These are phyloP conservation scores for Calliphora vomitoria DNA, from an alignment of 2,888 invertebrate species.

Conservation along the genomic window DNA sequence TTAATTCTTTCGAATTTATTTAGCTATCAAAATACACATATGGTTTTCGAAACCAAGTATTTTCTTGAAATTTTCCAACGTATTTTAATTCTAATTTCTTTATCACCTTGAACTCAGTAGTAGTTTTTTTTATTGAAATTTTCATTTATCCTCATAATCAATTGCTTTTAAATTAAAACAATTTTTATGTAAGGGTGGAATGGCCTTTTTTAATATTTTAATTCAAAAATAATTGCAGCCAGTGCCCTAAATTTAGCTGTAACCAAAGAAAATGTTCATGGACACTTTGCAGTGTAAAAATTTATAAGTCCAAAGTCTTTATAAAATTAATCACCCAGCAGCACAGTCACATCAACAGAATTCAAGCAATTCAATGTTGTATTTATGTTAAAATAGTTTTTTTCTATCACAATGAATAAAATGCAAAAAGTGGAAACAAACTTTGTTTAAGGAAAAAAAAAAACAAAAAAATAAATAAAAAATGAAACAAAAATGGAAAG, in stretches of 20 bases:
- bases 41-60: not conserved
- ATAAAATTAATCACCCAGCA: slow-evolving; percentile 50
- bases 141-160: not conserved
- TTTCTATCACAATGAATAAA: slow-evolving; percentile 19
- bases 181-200: not conserved
- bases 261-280: not conserved
- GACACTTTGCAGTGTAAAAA: slow-evolving; percentile 5
- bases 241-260: not conserved
- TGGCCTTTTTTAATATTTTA: not conserved
- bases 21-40: too few species aligned
- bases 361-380: slow-evolving; percentile 27
- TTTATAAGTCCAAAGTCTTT: slow-evolving; percentile 20
- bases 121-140: not conserved
- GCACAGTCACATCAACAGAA: slow-evolving; percentile 31
- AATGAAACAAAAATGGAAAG: slow-evolving; percentile 14
- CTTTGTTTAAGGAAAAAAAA: slow-evolving; percentile 1
- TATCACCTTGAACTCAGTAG: not conserved
- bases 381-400: slow-evolving; percentile 22
- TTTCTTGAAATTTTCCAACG: not conserved
- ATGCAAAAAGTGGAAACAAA: slow-evolving; percentile 15
- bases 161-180: slow-evolving; percentile 7
- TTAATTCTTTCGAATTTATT: too few species aligned
- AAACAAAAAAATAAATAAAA: not conserved
- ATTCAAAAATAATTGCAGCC: slow-evolving; percentile 1
- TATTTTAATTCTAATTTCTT: too few species aligned